A percentile compares a stretch with the other conserved stretches of the same genome.
These are phyloP conservation scores for Vidua macroura DNA, from an alignment of 2,113 vertebrate genomes.

Conservation along the genomic window DNA sequence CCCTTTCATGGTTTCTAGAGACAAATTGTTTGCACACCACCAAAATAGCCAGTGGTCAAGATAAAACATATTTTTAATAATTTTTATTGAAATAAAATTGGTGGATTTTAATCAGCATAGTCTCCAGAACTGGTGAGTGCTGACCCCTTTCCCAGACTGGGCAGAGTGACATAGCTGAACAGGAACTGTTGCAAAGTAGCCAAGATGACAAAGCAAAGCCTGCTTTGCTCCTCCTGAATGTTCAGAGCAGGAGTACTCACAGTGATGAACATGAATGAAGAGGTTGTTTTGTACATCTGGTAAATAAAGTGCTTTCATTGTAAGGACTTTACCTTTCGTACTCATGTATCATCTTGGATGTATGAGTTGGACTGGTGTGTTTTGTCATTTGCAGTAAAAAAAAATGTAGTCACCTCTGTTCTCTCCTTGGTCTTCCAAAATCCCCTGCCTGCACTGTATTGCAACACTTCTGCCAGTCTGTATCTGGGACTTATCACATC, in stretches of 20 bases:
- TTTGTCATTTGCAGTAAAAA: not conserved
- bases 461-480: not conserved
- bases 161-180: not conserved
- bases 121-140: not conserved
- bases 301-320: not conserved
- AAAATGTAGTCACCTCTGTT: not conserved
- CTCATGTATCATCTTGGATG: not conserved
- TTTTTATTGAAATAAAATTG: not conserved
- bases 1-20: not conserved
- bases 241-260: not conserved
- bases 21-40: not conserved
- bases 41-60: not conserved
- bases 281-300: not conserved
- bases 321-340: not conserved
- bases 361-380: not conserved
- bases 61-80: not conserved
- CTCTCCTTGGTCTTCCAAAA: not conserved
- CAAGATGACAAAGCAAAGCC: not conserved
- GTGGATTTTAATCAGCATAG: not conserved
- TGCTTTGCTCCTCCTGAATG: not conserved
- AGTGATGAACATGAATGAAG: not conserved
- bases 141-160: not conserved
- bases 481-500: not conserved
- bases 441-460: not conserved
- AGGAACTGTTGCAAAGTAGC: not conserved